These are phyloP conservation scores for Takifugu rubripes DNA, from an alignment of 2,797 vertebrate species.

Conservation along the genomic window DNA sequence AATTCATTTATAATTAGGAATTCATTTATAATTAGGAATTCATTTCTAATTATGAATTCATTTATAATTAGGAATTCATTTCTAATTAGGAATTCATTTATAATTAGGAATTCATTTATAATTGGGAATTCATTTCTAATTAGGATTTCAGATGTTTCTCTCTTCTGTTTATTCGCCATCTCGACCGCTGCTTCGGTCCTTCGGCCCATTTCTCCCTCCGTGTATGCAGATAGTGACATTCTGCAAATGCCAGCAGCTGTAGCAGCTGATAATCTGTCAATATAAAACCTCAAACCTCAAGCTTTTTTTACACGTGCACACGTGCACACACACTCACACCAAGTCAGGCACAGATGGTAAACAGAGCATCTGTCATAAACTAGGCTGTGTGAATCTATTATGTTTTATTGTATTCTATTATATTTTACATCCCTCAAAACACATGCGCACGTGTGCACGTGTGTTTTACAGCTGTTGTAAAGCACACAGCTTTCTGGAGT, in stretches of 20 bases:
- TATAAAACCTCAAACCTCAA: slow-evolving; percentile 48
- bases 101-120: too few relatives aligned
- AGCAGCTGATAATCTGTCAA: slow-evolving; percentile 56
- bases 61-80: too few relatives aligned
- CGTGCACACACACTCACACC: neutral
- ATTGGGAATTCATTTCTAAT: too few relatives aligned
- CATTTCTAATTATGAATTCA: too few relatives aligned
- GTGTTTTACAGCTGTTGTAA: too few relatives aligned
- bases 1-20: too few relatives aligned
- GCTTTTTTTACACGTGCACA: slow-evolving; percentile 21
- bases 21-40: too few relatives aligned
- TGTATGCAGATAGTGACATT: slow-evolving; percentile 57
- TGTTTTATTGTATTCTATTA: slow-evolving; percentile 19
- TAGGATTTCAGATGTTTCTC: slow-evolving; percentile 7
- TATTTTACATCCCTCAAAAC: slow-evolving; percentile 13
- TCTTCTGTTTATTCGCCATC: slow-evolving; percentile 7
- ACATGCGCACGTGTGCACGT: neutral
- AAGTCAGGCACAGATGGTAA: slow-evolving; percentile 2
- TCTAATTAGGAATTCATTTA: too few relatives aligned
- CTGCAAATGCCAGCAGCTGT: slow-evolving; percentile 59
- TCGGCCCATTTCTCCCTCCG: slow-evolving; percentile 33
- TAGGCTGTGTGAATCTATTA: slow-evolving; percentile 23
- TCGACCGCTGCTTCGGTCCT: slow-evolving; percentile 35
- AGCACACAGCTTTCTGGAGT: too few relatives aligned
- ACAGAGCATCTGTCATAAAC: slow-evolving; percentile 22